These are phyloP conservation scores for Hemicordylus capensis DNA, from an alignment of 2,113 vertebrate genomes.

Conservation along the genomic window DNA sequence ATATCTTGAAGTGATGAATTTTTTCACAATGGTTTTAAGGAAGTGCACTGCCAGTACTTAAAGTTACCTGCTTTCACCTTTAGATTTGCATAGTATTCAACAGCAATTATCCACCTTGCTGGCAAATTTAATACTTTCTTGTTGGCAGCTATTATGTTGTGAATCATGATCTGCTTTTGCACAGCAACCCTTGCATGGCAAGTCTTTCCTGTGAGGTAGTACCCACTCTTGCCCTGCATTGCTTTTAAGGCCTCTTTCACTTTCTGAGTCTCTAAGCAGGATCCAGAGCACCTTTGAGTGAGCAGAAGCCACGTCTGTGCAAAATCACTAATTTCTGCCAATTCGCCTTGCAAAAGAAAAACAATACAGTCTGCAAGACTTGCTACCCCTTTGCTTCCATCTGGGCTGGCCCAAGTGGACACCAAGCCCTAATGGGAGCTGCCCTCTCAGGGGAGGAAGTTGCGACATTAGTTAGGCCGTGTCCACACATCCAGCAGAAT, in stretches of 20 bases:
- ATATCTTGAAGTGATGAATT: background rate
- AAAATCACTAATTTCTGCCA: background rate
- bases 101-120: background rate
- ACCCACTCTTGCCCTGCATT: background rate
- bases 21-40: background rate
- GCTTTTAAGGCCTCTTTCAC: background rate
- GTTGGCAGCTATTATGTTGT: background rate
- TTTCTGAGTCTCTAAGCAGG: background rate
- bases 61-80: constrained; percentile 8
- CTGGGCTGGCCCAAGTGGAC: too few species aligned
- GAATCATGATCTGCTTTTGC: background rate
- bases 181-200: background rate
- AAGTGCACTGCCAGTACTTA: background rate
- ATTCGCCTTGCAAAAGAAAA: background rate
- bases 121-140: background rate
- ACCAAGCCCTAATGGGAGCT: too few species aligned
- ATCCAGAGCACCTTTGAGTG: background rate
- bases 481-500: too few species aligned
- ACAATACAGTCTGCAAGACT: too few species aligned
- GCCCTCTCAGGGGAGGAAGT: too few species aligned
- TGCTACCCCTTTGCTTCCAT: too few species aligned
- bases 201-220: background rate
- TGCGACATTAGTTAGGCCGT: too few species aligned
- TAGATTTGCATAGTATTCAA: background rate
- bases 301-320: background rate